Evolutionary conservation across 2,113 vertebrate species (phyloP).

Genomic region (Oreochromis niloticus): DNA sequence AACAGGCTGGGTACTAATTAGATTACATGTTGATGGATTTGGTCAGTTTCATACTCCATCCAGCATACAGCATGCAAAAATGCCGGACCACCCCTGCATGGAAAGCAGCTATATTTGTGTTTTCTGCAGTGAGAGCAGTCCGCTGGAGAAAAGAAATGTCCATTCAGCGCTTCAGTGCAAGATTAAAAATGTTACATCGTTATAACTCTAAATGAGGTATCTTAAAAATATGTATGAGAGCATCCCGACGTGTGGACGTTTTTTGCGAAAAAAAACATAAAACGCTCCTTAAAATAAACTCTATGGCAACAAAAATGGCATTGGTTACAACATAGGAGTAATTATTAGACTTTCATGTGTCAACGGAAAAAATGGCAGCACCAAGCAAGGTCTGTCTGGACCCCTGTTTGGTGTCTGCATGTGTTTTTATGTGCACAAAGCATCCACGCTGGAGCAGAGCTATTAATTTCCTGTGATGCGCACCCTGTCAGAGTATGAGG

Average conservation of each 20-base stretch:
- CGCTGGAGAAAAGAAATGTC: not conserved
- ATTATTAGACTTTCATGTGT: not conserved
- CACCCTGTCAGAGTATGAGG: slow-evolving; percentile 26
- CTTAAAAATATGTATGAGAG: not conserved
- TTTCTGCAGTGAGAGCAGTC: not conserved
- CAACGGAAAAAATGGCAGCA: not conserved
- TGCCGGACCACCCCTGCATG: not conserved
- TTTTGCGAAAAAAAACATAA: not conserved
- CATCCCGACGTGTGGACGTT: accelerated
- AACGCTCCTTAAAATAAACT: not conserved
- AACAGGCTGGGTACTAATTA: not conserved
- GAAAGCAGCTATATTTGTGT: not conserved
- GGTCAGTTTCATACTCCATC: not conserved
- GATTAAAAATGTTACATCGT: not conserved
- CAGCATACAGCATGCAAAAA: not conserved
- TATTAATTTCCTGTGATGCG: slow-evolving; percentile 9
- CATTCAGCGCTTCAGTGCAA: not conserved
- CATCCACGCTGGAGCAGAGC: not conserved
- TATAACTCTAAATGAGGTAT: not conserved
- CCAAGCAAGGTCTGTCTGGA: not conserved
- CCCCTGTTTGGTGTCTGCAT: not conserved
- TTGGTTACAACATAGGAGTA: not conserved
- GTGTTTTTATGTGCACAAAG: not conserved
- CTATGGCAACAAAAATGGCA: not conserved
- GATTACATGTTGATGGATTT: not conserved